Conservation (phyloP, 2,113 vertebrate genomes). For the Suricata suricatta region DNA sequence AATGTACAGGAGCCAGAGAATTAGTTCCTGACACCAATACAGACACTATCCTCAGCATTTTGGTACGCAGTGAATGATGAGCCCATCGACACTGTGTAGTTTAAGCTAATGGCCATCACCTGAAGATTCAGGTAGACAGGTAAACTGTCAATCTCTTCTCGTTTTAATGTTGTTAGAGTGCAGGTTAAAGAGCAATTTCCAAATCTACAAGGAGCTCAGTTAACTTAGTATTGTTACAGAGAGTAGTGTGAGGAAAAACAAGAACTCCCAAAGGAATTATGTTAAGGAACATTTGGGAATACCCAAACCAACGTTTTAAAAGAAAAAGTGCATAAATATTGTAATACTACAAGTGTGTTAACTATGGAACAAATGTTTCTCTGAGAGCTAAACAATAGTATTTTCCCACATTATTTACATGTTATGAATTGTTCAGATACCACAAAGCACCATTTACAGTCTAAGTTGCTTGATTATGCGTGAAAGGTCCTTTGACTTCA, state of each 20-base stretch:
- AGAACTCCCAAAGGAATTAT: constrained; percentile 74
- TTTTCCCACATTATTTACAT: constrained; percentile 85
- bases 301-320: constrained; percentile 84
- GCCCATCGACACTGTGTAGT: constrained; percentile 70
- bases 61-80: constrained; percentile 77
- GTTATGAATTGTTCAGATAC: constrained; percentile 75
- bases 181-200: constrained; percentile 79
- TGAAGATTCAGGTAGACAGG: constrained; percentile 78
- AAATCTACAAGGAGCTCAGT: constrained; percentile 85
- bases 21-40: constrained; percentile 75
- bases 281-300: constrained; percentile 76
- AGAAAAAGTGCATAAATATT: constrained; percentile 89
- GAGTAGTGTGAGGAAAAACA: constrained; percentile 82
- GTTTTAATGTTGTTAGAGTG: constrained; percentile 75
- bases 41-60: constrained; percentile 77
- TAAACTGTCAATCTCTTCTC: constrained; percentile 73
- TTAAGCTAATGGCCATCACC: constrained; percentile 68
- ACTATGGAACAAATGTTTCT: constrained; percentile 81
- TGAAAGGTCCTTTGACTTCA: constrained; percentile 66
- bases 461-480: constrained; percentile 53
- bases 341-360: constrained; percentile 87
- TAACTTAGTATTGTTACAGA: constrained; percentile 81
- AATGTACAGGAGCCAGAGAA: constrained; percentile 76
- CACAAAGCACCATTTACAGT: constrained; percentile 79
- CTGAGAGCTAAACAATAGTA: constrained; percentile 77